Conservation (phyloP, 1,140 invertebrate species). For the Magallana gigas region DNA sequence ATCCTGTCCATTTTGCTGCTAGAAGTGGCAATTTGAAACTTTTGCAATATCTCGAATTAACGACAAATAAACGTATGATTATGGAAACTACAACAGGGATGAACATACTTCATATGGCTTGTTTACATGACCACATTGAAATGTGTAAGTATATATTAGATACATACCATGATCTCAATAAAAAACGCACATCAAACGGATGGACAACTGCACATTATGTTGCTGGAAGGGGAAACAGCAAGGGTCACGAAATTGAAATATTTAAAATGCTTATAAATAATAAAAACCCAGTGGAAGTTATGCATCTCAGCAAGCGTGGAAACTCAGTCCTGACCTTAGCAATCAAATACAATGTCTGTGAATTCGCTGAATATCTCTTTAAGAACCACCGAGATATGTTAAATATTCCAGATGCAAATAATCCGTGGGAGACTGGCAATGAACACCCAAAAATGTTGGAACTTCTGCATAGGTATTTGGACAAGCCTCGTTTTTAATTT, state of each 20-base stretch:
- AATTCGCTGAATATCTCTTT: neutral
- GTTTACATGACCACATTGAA: neutral
- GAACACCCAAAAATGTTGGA: neutral
- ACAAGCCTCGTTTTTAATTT: too few species aligned
- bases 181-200: neutral
- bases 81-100: neutral
- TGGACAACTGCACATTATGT: neutral
- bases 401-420: neutral
- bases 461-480: too few species aligned
- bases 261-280: neutral
- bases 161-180: neutral
- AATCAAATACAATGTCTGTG: neutral
- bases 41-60: neutral
- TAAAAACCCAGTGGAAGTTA: neutral
- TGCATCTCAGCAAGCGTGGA: neutral
- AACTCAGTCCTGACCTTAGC: neutral
- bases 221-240: neutral
- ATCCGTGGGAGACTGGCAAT: neutral
- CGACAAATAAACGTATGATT: neutral
- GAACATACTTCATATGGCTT: constrained; percentile 4
- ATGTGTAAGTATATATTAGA: neutral
- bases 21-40: neutral
- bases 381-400: neutral
- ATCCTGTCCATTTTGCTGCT: neutral
- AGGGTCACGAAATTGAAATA: neutral